Percentiles rank a stretch among this genome's conserved stretches.
These are phyloP conservation scores for Rotaria sp. DNA, from an alignment of 2,888 invertebrate species.

Conservation along the genomic window DNA sequence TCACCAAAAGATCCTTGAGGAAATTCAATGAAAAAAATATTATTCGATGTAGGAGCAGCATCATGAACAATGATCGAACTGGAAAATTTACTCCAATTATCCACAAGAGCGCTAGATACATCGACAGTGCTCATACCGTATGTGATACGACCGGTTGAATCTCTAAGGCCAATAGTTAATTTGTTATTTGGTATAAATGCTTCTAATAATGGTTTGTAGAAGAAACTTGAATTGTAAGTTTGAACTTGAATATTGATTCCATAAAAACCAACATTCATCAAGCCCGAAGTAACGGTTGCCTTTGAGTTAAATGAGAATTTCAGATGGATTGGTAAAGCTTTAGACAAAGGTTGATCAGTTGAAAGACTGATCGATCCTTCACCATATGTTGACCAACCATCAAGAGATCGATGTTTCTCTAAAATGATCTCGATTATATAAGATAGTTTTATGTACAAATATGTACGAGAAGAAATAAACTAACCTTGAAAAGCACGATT, in stretches of 20 bases:
- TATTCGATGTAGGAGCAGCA: not conserved
- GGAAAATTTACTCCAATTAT: not conserved
- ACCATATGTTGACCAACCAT: not conserved
- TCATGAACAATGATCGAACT: not conserved
- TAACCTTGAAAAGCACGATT: not conserved
- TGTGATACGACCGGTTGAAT: not conserved
- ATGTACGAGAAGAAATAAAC: no score
- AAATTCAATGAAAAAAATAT: not conserved
- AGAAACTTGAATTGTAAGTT: not conserved
- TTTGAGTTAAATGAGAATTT: not conserved
- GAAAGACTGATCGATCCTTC: not conserved
- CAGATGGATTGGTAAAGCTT: not conserved
- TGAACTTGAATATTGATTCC: not conserved
- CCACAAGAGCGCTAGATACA: not conserved
- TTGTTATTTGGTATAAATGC: not conserved
- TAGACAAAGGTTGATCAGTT: not conserved
- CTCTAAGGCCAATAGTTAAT: not conserved
- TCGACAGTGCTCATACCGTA: not conserved
- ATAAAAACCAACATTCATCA: not conserved
- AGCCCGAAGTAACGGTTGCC: not conserved
- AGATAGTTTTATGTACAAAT: no score
- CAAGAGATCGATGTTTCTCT: not conserved
- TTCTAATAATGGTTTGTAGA: no score
- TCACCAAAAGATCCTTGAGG: not conserved
- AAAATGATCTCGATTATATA: no score